Base-by-base conservation (phyloP, 2,888 invertebrate species). In the Lasioglossum figueresi region DNA sequence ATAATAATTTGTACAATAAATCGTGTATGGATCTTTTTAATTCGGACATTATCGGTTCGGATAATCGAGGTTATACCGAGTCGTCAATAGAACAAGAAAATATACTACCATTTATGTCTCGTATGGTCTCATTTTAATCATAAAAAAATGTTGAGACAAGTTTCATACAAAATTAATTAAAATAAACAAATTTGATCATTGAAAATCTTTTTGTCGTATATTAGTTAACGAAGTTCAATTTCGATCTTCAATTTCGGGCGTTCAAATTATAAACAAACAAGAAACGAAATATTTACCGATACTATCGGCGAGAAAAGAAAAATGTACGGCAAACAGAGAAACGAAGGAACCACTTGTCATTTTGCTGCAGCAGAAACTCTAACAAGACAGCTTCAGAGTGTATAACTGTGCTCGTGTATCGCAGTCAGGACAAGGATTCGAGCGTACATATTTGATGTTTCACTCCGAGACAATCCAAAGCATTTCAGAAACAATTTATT, bases 401-500 rank as follows among this genome's bases (percentile, higher is more conserved):
- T 6, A 40, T 19, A 48, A 63, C 59, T 45, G 19, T 6, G 34
- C 34, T 23, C 27, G 34, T 37, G 31, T 63, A 6, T 16, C 40
- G 75, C 70, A 71, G 71, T 0, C 2, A 45, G n/a, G 37, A 73
- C 34, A 52, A 12, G 27, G 16, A 37, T 66, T 56, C 56, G 66
- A 27, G 52, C 27, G 68, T 37, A 68, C 37, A 59, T 83, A 77
- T 76, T 82, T 82, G 68, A 74, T 82, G 68, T 83, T n/a, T 68
- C 59, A 10, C 70, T 77, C 68, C 82, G 70, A 48, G 73, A 68
- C 82, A 83, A 82, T 82, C 56, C 48, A n/a, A 71, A 78, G 70
- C 78, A 82, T 84, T 82, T 77, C 74, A 70, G 68, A 48, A 78
- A 70, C 82, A 40, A 73, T 82, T 83, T 66, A 82, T 78, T 78